Evolutionary conservation across 2,113 vertebrate species (phyloP), one percentile per base, ranked within the genome.

Genomic region (Bothrops jararaca): DNA sequence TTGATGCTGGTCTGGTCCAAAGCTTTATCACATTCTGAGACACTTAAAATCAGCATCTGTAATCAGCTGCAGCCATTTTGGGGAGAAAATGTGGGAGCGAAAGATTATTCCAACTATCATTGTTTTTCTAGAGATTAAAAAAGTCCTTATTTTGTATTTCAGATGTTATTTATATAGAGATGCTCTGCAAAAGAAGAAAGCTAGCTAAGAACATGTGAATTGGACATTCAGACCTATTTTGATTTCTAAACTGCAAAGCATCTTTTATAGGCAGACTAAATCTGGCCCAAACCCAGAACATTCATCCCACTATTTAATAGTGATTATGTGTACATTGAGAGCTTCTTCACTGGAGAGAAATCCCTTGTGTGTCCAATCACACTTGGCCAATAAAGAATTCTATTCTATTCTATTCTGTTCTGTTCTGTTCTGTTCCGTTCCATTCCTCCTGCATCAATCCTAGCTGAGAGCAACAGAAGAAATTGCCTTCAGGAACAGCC

Each of bases 391-490:
- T 69, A 69, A 69, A 34, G 64, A 58, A 9, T 29, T 1, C 58
- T 64, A 5, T 29, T 1, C 58, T 29, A 11, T 29, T 1, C 53
- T 29, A 69, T 69, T 29, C 26, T 29, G 1, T 60, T 12, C 58
- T 29, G 1, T 13, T 13, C 60, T 13, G 5, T n/a, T 13, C 29
- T 13, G 13, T 13, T 4, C 24, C 1, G 11, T 26, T 11, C 58
- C 22, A 85, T 87, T 93, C 86, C 34, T 85, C 12, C 64, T 45
- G 26, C 0, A 0, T 26, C 0, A 0, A 85, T 53, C 0, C 0
- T 45, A 15, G 0, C 50, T 64, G 0, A 0, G 80, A 94, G 89
- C 48, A 85, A 39, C 74, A 69, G 48, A 87, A 54, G 34, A 90
- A 88, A 90, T 20, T 7, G 29, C 5, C 5, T 89, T 48, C 53